Conservation (phyloP, 2,888 invertebrate genomes). For the Diogma glabrata region DNA sequence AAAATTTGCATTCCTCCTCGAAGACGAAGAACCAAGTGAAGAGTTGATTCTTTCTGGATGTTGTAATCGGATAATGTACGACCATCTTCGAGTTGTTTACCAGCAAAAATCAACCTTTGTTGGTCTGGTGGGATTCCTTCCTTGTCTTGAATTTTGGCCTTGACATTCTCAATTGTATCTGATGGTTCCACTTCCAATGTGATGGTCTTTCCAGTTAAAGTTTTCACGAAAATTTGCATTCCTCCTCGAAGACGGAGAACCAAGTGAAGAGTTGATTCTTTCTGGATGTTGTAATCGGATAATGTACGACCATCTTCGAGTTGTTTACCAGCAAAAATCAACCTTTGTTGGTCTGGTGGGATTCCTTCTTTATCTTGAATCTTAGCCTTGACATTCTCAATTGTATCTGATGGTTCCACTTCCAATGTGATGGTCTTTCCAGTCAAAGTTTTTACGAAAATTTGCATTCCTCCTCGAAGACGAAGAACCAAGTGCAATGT, state of each 20-base stretch:
- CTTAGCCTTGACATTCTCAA: conserved; percentile 90
- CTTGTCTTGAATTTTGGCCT: conserved; percentile 84
- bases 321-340: conserved; percentile 90
- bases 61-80: conserved; percentile 87
- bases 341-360: conserved; percentile 77
- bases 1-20: conserved; percentile 98
- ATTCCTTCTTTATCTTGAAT: conserved; percentile 89
- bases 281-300: conserved; percentile 88
- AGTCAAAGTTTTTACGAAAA: conserved; percentile 90
- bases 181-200: conserved; percentile 86
- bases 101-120: conserved; percentile 83
- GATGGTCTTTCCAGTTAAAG: conserved; percentile 86
- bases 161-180: conserved; percentile 91
- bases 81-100: conserved; percentile 90
- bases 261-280: conserved; percentile 89
- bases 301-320: conserved; percentile 87
- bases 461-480: conserved; percentile 94
- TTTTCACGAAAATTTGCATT: conserved; percentile 97
- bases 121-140: conserved; percentile 88
- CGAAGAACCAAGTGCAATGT: conserved; percentile 90
- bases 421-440: conserved; percentile 89
- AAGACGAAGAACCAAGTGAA: conserved; percentile 87
- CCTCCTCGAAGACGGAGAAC: conserved; percentile 87
- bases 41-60: conserved; percentile 90
- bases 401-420: conserved; percentile 85